These are phyloP conservation scores for Tiaroga cobitis DNA, from an alignment of 2,797 vertebrate species.

Conservation along the genomic window DNA sequence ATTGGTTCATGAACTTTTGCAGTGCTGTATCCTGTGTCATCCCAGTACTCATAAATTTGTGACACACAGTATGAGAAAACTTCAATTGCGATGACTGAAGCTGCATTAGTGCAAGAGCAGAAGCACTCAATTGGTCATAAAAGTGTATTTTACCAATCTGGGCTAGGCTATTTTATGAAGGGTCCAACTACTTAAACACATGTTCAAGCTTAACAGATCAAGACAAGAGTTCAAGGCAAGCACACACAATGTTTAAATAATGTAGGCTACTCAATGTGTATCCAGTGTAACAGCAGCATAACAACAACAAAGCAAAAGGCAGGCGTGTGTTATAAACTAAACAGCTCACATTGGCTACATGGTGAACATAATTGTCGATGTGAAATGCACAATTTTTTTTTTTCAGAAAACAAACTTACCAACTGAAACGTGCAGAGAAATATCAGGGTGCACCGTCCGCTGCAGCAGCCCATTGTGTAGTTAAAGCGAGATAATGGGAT, in stretches of 20 bases:
- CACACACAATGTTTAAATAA: not conserved
- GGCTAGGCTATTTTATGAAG: not conserved
- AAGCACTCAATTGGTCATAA: slow-evolving; percentile 27
- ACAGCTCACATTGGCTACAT: not conserved
- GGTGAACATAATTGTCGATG: not conserved
- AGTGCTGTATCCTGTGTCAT: not conserved
- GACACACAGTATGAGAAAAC: not conserved
- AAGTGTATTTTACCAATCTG: slow-evolving; percentile 20
- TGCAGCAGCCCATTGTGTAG: slow-evolving; percentile 88
- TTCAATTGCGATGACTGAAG: not conserved
- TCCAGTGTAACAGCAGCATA: not conserved
- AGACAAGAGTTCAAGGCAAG: slow-evolving; percentile 10
- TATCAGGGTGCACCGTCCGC: slow-evolving; percentile 87
- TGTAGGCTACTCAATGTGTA: not conserved
- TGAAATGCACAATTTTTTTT: not conserved
- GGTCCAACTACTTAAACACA: slow-evolving; percentile 21
- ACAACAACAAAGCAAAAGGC: not conserved
- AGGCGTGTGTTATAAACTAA: not conserved
- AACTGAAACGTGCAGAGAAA: slow-evolving; percentile 88
- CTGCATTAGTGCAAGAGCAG: not conserved
- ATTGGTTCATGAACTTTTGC: not conserved
- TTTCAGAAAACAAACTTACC: slow-evolving; percentile 77
- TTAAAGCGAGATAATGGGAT: slow-evolving; percentile 58
- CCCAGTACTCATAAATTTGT: not conserved
- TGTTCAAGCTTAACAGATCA: slow-evolving; percentile 1